Base-by-base conservation (phyloP, 1,140 invertebrate species). In the Magallana ariakensis region DNA sequence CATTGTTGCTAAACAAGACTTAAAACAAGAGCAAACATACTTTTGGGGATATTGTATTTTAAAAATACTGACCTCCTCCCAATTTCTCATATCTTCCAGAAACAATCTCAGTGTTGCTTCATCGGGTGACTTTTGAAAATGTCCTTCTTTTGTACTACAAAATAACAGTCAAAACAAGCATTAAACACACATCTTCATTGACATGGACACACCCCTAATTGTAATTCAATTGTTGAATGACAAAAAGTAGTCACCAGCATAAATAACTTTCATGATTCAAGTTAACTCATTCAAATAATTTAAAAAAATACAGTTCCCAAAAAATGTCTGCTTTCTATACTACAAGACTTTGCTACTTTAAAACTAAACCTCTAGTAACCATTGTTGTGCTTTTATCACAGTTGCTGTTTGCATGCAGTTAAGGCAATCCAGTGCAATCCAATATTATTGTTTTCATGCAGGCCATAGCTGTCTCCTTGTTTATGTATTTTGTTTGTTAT, bases 61-160 rank as follows among this genome's bases (percentile, higher is more conserved):
- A n/a, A n/a, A n/a, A n/a, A 3, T 13, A 60, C 89, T 84, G 86
- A 94, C 93, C 90, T 92, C 90, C 87, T 91, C 90, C 93, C 93
- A 94, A 16, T 80, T 83, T 87, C 90, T 92, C 60, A 94, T 91
- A 54, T 90, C 90, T 0, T 88, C 58, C 53, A 91, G 84, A 15
- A 94, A 85, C 33, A 66, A 60, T 83, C 82, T 88, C 46, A 91
- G 87, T 46, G 88, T 90, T 9, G 90, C 89, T n/a, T 89, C 87
- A 87, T 92, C 90, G n/a, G 93, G 93, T 10, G 87, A 70, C 55
- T 88, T 88, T 16, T 88, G 70, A 66, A 94, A 91, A 19, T 90
- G 88, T 19, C 93, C 93, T 19, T 93, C 93, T 82, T 87, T 85
- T 19, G 91, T 91, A 81, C 93, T 94, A 88, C 33, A 46, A 85